Conservation (phyloP, 2,113 vertebrate genomes). For the Noturus placidus region DNA sequence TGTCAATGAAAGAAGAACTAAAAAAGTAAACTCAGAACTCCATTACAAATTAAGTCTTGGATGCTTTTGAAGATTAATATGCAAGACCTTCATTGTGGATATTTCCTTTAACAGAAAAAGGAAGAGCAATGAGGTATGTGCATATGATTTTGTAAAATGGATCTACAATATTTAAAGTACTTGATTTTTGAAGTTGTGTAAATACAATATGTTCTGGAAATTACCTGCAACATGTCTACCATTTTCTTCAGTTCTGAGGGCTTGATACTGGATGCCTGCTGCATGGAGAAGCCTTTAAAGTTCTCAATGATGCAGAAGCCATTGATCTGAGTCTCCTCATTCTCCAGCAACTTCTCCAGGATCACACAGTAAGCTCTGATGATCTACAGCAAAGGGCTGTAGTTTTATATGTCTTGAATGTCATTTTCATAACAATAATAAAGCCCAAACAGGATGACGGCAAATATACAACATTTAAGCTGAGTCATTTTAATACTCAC, state of each 20-base stretch:
- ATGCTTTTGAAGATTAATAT: neutral
- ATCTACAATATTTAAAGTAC: neutral
- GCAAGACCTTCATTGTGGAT: neutral
- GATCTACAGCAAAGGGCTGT: slow-evolving; percentile 72
- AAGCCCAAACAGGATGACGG: neutral
- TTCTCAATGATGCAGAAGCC: slow-evolving; percentile 98
- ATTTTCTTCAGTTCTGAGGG: slow-evolving; percentile 91
- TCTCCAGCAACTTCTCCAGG: slow-evolving; percentile 93
- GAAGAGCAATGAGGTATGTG: neutral
- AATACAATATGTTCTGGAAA: neutral
- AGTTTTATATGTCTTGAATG: neutral
- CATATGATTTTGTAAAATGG: neutral
- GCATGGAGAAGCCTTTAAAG: slow-evolving; percentile 94
- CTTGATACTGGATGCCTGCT: slow-evolving; percentile 89
- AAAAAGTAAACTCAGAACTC: neutral
- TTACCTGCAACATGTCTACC: slow-evolving; percentile 97
- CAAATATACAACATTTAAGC: neutral
- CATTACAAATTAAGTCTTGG: neutral
- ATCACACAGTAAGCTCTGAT: slow-evolving; percentile 96
- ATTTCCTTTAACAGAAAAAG: neutral
- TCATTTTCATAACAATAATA: slow-evolving; percentile 1
- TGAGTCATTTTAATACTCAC: neutral
- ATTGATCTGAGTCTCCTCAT: slow-evolving; percentile 96
- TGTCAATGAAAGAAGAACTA: neutral
- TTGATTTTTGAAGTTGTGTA: neutral